These are phyloP conservation scores for Anhinga anhinga DNA, from an alignment of 2,113 vertebrate species.

Conservation along the genomic window DNA sequence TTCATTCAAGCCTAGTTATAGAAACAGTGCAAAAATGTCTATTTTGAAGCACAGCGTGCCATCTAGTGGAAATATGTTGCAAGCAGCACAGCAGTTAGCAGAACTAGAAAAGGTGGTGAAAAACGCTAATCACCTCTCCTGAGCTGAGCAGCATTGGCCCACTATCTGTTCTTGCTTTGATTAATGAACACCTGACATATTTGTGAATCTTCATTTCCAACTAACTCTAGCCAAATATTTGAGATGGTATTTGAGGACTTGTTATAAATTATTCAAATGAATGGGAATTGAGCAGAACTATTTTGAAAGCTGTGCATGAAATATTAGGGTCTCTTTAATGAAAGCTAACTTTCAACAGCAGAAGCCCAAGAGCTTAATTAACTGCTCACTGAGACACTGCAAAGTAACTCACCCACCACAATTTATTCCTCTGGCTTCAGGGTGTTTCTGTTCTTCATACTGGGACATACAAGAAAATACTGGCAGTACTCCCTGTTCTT, in stretches of 20 bases:
- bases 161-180: neutral
- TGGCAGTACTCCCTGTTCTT: neutral
- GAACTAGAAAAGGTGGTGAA: neutral
- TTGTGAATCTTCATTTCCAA: neutral
- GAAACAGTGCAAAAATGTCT: neutral
- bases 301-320: neutral
- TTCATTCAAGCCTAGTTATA: neutral
- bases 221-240: neutral
- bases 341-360: neutral
- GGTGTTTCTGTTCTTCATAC: neutral
- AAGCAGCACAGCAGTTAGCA: neutral
- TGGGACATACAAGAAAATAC: neutral
- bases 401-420: neutral
- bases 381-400: neutral
- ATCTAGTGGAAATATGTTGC: slow-evolving; percentile 65
- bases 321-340: neutral
- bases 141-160: neutral
- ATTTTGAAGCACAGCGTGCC: slow-evolving; percentile 60
- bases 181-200: neutral
- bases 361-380: neutral
- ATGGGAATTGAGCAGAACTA: neutral
- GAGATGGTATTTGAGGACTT: neutral
- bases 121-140: neutral
- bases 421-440: neutral
- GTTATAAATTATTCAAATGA: neutral